These are phyloP conservation scores for Cyclina sinensis DNA, from an alignment of 1,140 invertebrate species.

Conservation along the genomic window DNA sequence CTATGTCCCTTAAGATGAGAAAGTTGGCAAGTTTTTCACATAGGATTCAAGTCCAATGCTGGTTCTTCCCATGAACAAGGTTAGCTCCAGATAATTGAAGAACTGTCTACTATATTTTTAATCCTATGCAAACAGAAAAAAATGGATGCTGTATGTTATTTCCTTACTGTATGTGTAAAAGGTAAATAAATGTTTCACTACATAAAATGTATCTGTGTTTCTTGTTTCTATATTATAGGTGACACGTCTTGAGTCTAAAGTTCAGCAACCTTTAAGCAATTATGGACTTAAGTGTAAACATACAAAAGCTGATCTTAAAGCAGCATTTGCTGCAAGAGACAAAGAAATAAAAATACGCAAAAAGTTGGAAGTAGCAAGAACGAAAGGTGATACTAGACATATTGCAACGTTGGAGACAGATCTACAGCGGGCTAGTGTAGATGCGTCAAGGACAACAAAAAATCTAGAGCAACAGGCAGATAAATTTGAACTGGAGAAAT, in stretches of 20 bases:
- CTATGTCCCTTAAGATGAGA: too few species aligned
- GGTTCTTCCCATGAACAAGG: too few species aligned
- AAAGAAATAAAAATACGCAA: conserved; percentile 80
- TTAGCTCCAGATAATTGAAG: too few species aligned
- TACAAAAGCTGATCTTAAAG: conserved; percentile 84
- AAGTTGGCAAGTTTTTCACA: too few species aligned
- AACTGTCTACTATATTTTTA: too few species aligned
- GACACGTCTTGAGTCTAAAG: conserved; percentile 80
- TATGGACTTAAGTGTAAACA: conserved; percentile 85
- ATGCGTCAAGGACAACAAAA: conserved; percentile 80
- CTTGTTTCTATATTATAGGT: conserved; percentile 73
- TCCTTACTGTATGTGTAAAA: too few species aligned
- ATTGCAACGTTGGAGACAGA: conserved; percentile 81
- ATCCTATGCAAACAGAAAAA: too few species aligned
- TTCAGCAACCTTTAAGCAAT: conserved; percentile 79
- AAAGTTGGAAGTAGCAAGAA: conserved; percentile 78
- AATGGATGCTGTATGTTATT: too few species aligned
- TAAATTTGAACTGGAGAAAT: conserved; percentile 85
- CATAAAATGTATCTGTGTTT: too few species aligned
- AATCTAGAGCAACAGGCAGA: conserved; percentile 84
- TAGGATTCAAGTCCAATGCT: too few species aligned
- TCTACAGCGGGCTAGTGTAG: conserved; percentile 82
- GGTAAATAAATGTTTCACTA: too few species aligned
- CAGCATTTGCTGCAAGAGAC: conserved; percentile 79
- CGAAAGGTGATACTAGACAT: conserved; percentile 80